Percentiles rank a stretch among this genome's conserved stretches.
Conservation (phyloP, 2,113 vertebrate species). For the Sander lucioperca region DNA sequence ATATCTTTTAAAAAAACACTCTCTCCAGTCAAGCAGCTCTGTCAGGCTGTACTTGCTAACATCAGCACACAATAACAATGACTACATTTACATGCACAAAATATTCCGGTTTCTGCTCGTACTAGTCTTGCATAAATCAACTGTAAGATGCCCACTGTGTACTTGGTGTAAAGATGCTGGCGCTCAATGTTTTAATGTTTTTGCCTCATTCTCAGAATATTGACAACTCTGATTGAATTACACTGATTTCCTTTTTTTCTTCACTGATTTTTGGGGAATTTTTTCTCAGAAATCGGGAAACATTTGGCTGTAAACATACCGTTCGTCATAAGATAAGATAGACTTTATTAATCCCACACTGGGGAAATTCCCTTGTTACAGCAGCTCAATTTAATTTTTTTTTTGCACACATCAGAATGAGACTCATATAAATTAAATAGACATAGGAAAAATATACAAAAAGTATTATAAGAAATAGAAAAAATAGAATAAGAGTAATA, state of each 20-base stretch:
- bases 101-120: too few relatives aligned
- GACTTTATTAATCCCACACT: too few relatives aligned
- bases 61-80: too few relatives aligned
- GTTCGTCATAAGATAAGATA: too few relatives aligned
- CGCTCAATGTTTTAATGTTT: not conserved
- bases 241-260: not conserved
- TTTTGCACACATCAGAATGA: too few relatives aligned
- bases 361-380: too few relatives aligned
- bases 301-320: not conserved
- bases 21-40: not conserved
- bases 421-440: too few relatives aligned
- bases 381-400: too few relatives aligned
- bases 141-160: accelerated
- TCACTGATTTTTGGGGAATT: not conserved
- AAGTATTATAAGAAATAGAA: too few relatives aligned
- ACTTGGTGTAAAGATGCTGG: not conserved
- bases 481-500: too few relatives aligned
- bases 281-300: not conserved
- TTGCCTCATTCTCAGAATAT: not conserved
- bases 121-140: not conserved
- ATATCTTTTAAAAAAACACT: not conserved
- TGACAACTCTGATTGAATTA: not conserved
- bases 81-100: too few relatives aligned
- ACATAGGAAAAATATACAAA: too few relatives aligned
- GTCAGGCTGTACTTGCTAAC: not conserved